Evolutionary conservation across 2,797 vertebrate genomes (phyloP), one percentile per base, ranked within the genome.

Genomic region (Yasuhikotakia modesta): DNA sequence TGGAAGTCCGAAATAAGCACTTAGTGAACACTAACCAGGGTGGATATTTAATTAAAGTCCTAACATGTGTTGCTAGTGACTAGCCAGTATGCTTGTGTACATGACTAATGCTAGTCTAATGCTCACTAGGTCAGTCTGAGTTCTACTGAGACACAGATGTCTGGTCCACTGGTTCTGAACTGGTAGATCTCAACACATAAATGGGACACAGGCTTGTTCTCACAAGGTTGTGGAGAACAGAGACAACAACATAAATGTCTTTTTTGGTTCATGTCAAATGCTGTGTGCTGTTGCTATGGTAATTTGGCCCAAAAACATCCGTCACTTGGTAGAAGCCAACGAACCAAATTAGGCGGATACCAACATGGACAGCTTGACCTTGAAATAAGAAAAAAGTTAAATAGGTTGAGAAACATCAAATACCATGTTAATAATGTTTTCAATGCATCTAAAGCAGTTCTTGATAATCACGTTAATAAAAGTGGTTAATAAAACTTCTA

Each of bases 51-150:
- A n/a, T n/a, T n/a, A n/a, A n/a, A n/a, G n/a, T n/a, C n/a, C n/a
- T n/a, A n/a, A n/a, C n/a, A n/a, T n/a, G n/a, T n/a, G n/a, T n/a
- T n/a, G n/a, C n/a, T n/a, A n/a, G n/a, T n/a, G n/a, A n/a, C n/a
- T n/a, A n/a, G n/a, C n/a, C 60, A 71, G 53, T 50, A 48, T 24
- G 39, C 16, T 2, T n/a, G 16, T 32, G 35, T 43, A 48, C 63
- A 65, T 65, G 60, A 71, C 76, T 76, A 58, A 32, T 57, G 71
- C 60, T 32, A 52, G 39, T 53, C 66, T 27, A 30, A 46, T 68
- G 81, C 84, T 73, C 75, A 7, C 57, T 78, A 72, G 78, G 24
- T 13, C 22, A n/a, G 30, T 50, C 45, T 73, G 30, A 19, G 39
- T 16, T 80, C 66, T 79, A 76, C 77, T 78, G 61, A 82, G 57